Conservation (phyloP, 2,113 vertebrate species). For the Pseudorectes ferrugineus region DNA sequence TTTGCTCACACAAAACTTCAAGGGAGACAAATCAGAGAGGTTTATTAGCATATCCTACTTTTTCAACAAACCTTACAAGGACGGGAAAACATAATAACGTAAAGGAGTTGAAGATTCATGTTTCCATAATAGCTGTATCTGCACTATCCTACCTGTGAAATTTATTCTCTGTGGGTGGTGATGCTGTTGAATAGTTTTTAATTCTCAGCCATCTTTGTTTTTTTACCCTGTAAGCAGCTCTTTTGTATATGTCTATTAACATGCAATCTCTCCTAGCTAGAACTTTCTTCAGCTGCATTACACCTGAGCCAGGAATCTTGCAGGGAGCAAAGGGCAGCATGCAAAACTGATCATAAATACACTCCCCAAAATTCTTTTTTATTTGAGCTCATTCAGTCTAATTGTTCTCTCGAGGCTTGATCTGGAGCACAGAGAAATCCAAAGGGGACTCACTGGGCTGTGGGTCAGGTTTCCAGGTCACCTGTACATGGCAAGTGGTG, state of each 20-base stretch:
- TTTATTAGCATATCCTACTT: neutral
- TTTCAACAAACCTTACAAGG: neutral
- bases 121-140: neutral
- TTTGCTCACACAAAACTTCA: neutral
- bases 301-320: neutral
- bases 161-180: neutral
- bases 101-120: neutral
- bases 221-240: neutral
- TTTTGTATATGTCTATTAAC: neutral
- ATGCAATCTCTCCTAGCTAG: neutral
- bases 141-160: neutral
- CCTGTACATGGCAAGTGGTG: neutral
- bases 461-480: slow-evolving; percentile 27
- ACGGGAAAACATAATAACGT: neutral
- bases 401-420: slow-evolving; percentile 2
- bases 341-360: neutral
- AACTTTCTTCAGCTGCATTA: neutral
- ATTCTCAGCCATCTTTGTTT: neutral
- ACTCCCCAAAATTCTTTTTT: neutral
- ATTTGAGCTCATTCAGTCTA: neutral
- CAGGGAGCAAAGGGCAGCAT: neutral
- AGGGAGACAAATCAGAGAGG: neutral
- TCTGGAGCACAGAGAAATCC: neutral
- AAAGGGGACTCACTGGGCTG: neutral
- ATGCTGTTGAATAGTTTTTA: neutral